Percentiles rank a stretch among this genome's conserved stretches.
Evolutionary conservation across 2,113 vertebrate genomes (phyloP).

Genomic region (Sprattus sprattus): DNA sequence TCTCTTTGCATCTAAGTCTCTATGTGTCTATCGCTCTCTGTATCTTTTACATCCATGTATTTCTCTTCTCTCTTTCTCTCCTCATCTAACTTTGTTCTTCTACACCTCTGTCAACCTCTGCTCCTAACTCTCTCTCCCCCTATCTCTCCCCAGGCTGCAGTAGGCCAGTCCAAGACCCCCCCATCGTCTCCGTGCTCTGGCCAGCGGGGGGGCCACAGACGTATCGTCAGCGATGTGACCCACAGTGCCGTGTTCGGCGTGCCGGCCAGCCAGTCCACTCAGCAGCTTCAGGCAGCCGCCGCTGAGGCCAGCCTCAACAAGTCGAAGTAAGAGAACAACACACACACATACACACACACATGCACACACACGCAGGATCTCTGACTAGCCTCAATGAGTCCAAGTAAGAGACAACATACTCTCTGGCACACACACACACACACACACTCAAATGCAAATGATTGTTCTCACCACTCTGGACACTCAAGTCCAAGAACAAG

Average conservation of each 20-base stretch:
- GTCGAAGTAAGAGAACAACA: conserved; percentile 72
- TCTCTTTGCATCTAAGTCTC: no score
- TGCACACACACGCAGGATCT: background rate
- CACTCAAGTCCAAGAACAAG: background rate
- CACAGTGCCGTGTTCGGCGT: conserved; percentile 77
- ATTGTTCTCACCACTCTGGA: no score
- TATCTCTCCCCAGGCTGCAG: conserved; percentile 39
- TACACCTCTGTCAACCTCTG: background rate
- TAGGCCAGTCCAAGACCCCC: conserved; percentile 79
- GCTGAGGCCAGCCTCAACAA: conserved; percentile 84
- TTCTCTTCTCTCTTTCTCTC: background rate
- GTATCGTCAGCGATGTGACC: conserved; percentile 82
- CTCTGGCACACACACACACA: background rate
- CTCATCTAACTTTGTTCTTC: background rate
- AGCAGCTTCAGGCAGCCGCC: conserved; percentile 81
- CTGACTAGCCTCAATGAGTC: conserved; percentile 37
- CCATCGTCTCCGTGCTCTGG: conserved; percentile 85
- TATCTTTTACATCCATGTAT: background rate
- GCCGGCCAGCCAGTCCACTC: conserved; percentile 80
- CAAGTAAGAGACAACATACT: conserved; percentile 58
- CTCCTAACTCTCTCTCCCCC: background rate
- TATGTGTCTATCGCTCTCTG: no score
- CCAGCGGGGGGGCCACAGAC: conserved; percentile 76
- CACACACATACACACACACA: background rate
- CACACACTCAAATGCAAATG: background rate